Evolutionary conservation across 2,888 invertebrate species (phyloP).

Genomic region (Hirudinaria manillensis): DNA sequence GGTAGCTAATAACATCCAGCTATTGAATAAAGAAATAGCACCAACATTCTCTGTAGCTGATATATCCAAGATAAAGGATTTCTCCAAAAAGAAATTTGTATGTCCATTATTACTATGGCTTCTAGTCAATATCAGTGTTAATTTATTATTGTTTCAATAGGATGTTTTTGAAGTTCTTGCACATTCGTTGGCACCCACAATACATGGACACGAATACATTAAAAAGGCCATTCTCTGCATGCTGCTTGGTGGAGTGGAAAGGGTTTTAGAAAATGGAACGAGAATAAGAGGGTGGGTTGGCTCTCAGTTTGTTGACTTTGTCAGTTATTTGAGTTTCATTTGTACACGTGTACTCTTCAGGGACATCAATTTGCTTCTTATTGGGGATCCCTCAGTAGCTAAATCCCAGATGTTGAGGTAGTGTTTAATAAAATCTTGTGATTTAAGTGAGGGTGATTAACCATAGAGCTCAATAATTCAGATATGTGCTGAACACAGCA

Average conservation of each 20-base stretch:
- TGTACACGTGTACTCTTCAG: constrained; percentile 38
- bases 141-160: constrained; percentile 36
- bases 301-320: background rate
- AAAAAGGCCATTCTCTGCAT: constrained; percentile 92
- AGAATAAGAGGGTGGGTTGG: constrained; percentile 57
- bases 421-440: background rate
- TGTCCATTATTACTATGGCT: background rate
- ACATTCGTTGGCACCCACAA: constrained; percentile 91
- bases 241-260: constrained; percentile 89
- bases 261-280: constrained; percentile 64
- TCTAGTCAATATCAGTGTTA: background rate
- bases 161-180: constrained; percentile 83
- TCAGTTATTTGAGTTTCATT: background rate
- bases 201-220: constrained; percentile 91
- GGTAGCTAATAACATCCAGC: constrained; percentile 84
- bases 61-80: constrained; percentile 77
- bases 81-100: constrained; percentile 56
- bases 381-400: constrained; percentile 97
- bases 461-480: constrained; percentile 37
- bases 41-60: constrained; percentile 74
- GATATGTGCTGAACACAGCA: constrained; percentile 88
- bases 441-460: background rate
- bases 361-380: constrained; percentile 82
- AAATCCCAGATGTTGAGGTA: constrained; percentile 74
- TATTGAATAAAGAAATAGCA: constrained; percentile 76